These are phyloP conservation scores for Synanthedon tipuliformis DNA, from an alignment of 2,888 invertebrate species.

Conservation along the genomic window DNA sequence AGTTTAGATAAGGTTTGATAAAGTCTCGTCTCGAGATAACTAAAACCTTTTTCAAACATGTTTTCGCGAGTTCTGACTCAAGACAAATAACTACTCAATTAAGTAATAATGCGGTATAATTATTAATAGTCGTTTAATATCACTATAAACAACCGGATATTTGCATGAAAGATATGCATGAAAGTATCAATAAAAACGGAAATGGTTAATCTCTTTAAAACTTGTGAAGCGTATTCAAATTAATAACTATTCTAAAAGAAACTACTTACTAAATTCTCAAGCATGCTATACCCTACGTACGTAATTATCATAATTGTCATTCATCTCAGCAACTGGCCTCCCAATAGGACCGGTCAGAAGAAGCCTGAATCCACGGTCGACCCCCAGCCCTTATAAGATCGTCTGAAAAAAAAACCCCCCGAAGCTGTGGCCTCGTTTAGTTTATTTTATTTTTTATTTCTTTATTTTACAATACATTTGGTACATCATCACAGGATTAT, in stretches of 20 bases:
- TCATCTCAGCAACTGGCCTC: too few species aligned
- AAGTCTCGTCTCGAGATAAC: slow-evolving; percentile 50
- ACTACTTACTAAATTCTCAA: too few species aligned
- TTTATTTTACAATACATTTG: too few species aligned
- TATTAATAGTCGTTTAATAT: slow-evolving; percentile 18
- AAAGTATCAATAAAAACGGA: background rate
- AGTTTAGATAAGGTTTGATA: slow-evolving; percentile 60
- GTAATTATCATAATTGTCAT: too few species aligned
- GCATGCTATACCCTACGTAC: too few species aligned
- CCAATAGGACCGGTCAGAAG: too few species aligned
- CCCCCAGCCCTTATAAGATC: too few species aligned
- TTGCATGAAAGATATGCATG: slow-evolving; percentile 9
- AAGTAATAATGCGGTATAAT: slow-evolving; percentile 23
- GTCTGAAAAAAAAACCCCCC: too few species aligned
- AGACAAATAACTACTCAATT: slow-evolving; percentile 27
- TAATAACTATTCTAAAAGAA: slow-evolving; percentile 2
- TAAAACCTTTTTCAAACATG: slow-evolving; percentile 52
- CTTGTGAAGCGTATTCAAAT: background rate
- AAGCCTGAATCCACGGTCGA: too few species aligned
- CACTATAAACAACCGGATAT: slow-evolving; percentile 46
- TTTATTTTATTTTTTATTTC: too few species aligned
- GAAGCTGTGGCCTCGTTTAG: too few species aligned
- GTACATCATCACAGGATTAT: too few species aligned
- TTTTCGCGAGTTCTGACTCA: slow-evolving; percentile 63
- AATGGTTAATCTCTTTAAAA: background rate